Base-by-base conservation (phyloP, 1,140 invertebrate genomes). In the Drosophila kepulauana region DNA sequence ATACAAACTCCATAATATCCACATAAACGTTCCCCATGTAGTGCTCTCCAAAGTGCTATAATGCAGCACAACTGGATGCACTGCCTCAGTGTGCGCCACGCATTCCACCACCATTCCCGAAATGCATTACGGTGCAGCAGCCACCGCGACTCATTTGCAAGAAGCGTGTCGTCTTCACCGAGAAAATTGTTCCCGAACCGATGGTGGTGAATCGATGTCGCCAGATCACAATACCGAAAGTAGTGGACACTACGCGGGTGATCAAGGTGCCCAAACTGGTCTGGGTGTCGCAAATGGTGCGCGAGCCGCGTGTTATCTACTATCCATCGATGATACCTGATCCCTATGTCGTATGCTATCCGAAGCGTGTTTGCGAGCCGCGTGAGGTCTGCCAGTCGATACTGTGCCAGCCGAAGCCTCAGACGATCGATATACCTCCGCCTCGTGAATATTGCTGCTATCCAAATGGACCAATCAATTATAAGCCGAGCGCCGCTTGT, bases 311-410 rank as follows among this genome's bases (percentile, higher is more conserved):
- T 5, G 74, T 90, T 2, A 79, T 87, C 10, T 90, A 87, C 51
- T 87, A 87, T 52, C 82, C 82, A 6, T 84, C 82, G 8, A 78
- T 81, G 72, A 68, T 87, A 54, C 79, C 82, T n/a, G 87, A 90
- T 73, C 87, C 87, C 1, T 90, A 80, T 77, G 81, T 90, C 43
- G 81, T 90, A 10, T 90, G 87, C 56, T 84, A 80, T 78, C 81
- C 84, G 7, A 84, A 87, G 56, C 66, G 75, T 1, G 77, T 91
- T 7, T 82, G 79, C 15, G 82, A 87, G 28, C 87, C 87, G n/a
- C 54, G 79, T 6, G 87, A 91, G 72, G 74, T 91, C 11, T 91
- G 87, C 57, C 87, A 88, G 59, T 78, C 79, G 35, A 77, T 91
- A 41, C 54, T 91, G 33, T 91, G 87, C 25, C 87, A 91, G 30